Percentiles rank a stretch among this genome's conserved stretches.
phyloP scores from a whole-genome alignment of 2,888 invertebrate genomes.

The Protodeltote pygarga region DNA sequence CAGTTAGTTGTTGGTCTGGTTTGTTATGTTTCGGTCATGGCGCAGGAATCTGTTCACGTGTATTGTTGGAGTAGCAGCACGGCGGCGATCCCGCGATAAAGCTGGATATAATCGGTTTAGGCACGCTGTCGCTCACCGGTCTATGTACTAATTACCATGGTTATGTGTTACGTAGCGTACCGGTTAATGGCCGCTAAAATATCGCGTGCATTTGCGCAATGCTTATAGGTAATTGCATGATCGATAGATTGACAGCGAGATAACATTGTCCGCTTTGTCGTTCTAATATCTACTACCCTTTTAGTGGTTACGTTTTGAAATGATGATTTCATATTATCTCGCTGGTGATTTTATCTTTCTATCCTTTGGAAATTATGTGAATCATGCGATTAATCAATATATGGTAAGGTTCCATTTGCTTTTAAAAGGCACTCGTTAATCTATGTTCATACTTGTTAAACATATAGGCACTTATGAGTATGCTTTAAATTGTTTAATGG shows the following conservation, averaged over 20 bases:
- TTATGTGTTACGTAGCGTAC: slow-evolving; percentile 73
- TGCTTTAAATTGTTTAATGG: no score
- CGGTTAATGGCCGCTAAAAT: slow-evolving; percentile 74
- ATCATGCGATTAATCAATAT: no score
- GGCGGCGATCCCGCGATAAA: slow-evolving; percentile 73
- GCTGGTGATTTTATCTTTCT: no score
- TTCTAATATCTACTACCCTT: slow-evolving; percentile 55
- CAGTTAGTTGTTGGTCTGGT: slow-evolving; percentile 63
- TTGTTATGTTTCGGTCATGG: slow-evolving; percentile 70
- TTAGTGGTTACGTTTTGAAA: slow-evolving; percentile 38
- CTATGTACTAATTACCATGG: slow-evolving; percentile 80
- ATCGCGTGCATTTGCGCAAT: slow-evolving; percentile 73
- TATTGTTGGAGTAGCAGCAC: slow-evolving; percentile 65
- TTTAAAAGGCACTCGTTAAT: no score
- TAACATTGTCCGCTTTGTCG: slow-evolving; percentile 68
- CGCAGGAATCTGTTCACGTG: slow-evolving; percentile 71
- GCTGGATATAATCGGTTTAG: slow-evolving; percentile 79
- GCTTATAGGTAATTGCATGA: slow-evolving; percentile 65
- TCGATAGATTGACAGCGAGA: slow-evolving; percentile 72
- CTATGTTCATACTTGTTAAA: no score
- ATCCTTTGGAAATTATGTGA: no score
- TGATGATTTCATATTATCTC: slow-evolving; percentile 26
- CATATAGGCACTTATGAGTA: no score
- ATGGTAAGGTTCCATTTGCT: no score
- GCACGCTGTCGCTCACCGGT: slow-evolving; percentile 80